Percentiles rank a stretch among this genome's conserved stretches.
Evolutionary conservation across 2,113 vertebrate genomes (phyloP).

Genomic region (Amazona vittata): DNA sequence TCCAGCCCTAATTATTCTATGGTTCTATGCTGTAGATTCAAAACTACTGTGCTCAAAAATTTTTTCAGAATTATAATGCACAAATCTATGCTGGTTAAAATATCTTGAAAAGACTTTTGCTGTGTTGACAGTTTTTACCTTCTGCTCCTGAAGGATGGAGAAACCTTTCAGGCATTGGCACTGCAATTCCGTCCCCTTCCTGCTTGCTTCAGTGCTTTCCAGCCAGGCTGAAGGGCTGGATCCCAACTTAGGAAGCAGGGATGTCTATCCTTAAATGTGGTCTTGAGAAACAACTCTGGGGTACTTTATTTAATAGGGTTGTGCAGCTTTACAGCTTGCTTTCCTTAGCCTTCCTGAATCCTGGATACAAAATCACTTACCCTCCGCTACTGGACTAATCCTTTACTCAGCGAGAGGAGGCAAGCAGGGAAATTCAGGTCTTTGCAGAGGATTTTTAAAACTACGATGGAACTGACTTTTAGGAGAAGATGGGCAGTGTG

Average conservation of each 20-base stretch:
- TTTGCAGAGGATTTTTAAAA: not conserved
- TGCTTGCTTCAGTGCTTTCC: not conserved
- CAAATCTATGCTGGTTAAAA: not conserved
- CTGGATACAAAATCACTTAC: not conserved
- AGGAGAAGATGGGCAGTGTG: not conserved
- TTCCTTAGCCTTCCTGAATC: not conserved
- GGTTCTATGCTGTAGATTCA: not conserved
- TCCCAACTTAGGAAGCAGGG: no score
- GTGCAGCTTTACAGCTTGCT: not conserved
- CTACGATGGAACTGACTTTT: not conserved
- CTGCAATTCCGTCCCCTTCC: not conserved
- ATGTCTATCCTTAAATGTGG: fast-evolving
- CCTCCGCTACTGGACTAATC: not conserved
- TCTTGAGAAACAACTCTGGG: not conserved
- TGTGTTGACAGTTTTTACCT: not conserved
- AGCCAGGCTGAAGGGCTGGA: not conserved
- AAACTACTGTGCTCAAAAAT: not conserved
- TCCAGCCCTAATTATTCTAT: not conserved
- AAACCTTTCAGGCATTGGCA: not conserved
- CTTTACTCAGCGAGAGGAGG: not conserved
- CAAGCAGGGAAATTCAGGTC: not conserved
- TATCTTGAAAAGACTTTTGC: not conserved
- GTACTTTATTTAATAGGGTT: fast-evolving
- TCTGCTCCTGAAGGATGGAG: not conserved
- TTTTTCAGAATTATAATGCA: not conserved